These are phyloP conservation scores for Neolamprologus devosi DNA, from an alignment of 2,113 vertebrate genomes.

Conservation along the genomic window DNA sequence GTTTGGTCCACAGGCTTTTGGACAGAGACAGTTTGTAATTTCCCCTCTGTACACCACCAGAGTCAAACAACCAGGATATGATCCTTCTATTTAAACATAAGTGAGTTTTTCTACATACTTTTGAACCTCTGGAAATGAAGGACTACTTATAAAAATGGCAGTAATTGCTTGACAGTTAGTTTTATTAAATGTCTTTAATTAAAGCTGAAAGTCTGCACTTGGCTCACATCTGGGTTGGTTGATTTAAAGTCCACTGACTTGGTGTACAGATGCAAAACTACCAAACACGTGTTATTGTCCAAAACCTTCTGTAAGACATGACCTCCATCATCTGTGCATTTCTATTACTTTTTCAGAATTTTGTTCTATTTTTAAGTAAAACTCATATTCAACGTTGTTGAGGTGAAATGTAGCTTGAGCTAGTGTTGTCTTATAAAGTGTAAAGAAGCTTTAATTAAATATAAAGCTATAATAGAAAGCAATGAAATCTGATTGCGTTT, in stretches of 20 bases:
- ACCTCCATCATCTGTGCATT: neutral
- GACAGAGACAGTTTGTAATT: neutral
- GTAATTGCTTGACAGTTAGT: neutral
- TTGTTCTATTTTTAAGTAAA: neutral
- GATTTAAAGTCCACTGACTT: neutral
- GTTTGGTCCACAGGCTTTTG: neutral
- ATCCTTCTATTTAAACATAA: neutral
- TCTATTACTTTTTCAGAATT: neutral
- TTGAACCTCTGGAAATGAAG: neutral
- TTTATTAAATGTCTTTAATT: neutral
- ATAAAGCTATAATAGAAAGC: neutral
- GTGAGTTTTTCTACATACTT: neutral
- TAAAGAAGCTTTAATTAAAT: fast-evolving
- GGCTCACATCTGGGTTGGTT: neutral
- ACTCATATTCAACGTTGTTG: fast-evolving
- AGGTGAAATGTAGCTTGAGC: neutral
- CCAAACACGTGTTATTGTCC: neutral
- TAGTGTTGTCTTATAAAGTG: neutral
- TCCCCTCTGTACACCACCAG: fast-evolving
- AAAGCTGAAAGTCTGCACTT: neutral
- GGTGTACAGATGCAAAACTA: neutral
- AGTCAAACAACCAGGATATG: neutral
- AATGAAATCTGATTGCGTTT: fast-evolving
- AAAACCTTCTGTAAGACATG: neutral
- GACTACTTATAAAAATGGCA: neutral